Evolutionary conservation across 2,888 invertebrate species (phyloP).

Genomic region (Metacarcinus magister): DNA sequence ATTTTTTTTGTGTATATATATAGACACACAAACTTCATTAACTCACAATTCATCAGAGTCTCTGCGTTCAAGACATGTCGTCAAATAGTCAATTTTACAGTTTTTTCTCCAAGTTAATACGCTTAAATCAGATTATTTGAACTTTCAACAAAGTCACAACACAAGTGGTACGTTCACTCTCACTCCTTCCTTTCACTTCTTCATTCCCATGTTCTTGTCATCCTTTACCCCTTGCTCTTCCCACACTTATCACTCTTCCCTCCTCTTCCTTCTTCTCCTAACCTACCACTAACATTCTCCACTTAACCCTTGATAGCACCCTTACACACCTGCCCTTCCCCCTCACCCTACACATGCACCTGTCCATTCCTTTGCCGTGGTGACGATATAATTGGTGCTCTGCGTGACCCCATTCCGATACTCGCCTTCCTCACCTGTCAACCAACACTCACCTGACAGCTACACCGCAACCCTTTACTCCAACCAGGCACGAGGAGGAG

Average conservation of each 20-base stretch:
- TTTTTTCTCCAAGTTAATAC: too few species aligned
- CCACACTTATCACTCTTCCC: background rate
- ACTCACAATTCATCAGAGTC: too few species aligned
- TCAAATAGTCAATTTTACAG: too few species aligned
- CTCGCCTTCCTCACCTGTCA: constrained; percentile 1
- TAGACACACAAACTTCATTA: too few species aligned
- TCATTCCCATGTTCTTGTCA: background rate
- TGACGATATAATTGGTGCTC: background rate
- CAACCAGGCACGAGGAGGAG: background rate
- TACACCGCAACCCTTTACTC: background rate
- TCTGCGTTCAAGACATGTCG: too few species aligned
- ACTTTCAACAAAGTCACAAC: too few species aligned
- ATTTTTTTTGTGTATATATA: too few species aligned
- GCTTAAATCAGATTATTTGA: too few species aligned
- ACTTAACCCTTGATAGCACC: background rate
- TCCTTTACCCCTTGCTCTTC: background rate
- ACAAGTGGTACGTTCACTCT: too few species aligned
- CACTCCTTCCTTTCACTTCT: background rate
- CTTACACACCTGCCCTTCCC: background rate
- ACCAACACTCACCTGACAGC: background rate
- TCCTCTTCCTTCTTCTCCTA: background rate
- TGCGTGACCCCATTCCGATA: background rate
- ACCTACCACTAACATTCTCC: background rate
- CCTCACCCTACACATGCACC: background rate
- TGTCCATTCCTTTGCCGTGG: background rate